Percentiles rank a stretch among this genome's conserved stretches.
These are phyloP conservation scores for Cynoglossus semilaevis DNA, from an alignment of 2,113 vertebrate genomes.

Conservation along the genomic window DNA sequence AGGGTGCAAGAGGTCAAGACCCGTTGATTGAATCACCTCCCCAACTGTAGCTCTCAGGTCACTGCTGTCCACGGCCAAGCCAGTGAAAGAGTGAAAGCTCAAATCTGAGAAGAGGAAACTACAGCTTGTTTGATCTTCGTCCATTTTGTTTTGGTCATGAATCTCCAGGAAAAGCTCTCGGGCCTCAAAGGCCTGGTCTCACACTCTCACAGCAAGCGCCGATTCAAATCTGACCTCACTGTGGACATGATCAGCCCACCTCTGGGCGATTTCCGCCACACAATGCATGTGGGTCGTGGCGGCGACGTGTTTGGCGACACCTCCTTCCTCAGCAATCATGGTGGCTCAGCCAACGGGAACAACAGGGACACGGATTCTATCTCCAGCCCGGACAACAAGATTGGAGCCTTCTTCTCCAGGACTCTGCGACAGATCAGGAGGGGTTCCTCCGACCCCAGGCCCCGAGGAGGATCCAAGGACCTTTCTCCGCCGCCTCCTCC, in stretches of 20 bases:
- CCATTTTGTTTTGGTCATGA: constrained; percentile 73
- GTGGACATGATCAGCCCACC: constrained; percentile 97
- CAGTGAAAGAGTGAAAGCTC: no score
- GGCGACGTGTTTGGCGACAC: constrained; percentile 97
- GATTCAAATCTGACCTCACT: constrained; percentile 83
- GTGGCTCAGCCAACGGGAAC: constrained; percentile 66
- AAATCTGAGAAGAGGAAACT: constrained; percentile 25
- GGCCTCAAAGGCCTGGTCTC: constrained; percentile 88
- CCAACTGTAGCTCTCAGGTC: no score
- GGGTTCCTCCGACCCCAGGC: constrained; percentile 69
- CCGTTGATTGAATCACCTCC: no score
- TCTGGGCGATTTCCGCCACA: constrained; percentile 94
- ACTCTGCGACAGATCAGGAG: constrained; percentile 87
- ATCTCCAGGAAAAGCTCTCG: constrained; percentile 90
- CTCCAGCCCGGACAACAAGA: constrained; percentile 70
- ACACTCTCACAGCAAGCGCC: constrained; percentile 85
- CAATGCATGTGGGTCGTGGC: constrained; percentile 94
- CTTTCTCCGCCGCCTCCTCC: constrained; percentile 81
- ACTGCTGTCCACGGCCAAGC: no score
- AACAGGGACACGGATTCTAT: constrained; percentile 69
- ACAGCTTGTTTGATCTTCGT: neutral
- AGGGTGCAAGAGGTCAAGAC: constrained; percentile 16
- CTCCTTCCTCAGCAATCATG: constrained; percentile 94
- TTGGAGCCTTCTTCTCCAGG: constrained; percentile 83
- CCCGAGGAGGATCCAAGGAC: constrained; percentile 61